Conservation (phyloP, 2,888 invertebrate genomes). For the Scaptomyza cyrtandrae region DNA sequence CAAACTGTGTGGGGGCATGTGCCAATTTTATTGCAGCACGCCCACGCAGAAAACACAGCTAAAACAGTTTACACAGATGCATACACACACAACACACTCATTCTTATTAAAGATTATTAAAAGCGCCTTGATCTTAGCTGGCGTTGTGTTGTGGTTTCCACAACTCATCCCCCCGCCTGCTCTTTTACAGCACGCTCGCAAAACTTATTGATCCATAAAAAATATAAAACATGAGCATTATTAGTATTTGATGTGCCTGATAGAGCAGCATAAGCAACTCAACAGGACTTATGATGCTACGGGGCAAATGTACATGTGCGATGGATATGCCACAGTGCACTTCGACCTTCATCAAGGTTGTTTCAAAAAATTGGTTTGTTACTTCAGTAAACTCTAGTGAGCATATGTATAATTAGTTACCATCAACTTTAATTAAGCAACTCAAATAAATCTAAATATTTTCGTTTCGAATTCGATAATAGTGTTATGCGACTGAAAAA, state of each 20-base stretch:
- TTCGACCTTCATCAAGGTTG: slow-evolving; percentile 73
- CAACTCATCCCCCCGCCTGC: slow-evolving; percentile 6
- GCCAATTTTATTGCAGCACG: slow-evolving; percentile 56
- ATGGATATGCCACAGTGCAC: slow-evolving; percentile 21
- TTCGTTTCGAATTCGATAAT: slow-evolving; percentile 18
- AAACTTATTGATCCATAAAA: slow-evolving; percentile 79
- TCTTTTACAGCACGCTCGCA: slow-evolving; percentile 49
- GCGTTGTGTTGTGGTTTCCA: slow-evolving; percentile 8
- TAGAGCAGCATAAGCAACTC: slow-evolving; percentile 54
- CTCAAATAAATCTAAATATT: slow-evolving; percentile 51
- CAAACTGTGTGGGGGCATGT: slow-evolving; percentile 42
- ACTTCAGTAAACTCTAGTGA: neutral
- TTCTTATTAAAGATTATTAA: slow-evolving; percentile 77
- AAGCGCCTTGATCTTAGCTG: slow-evolving; percentile 73
- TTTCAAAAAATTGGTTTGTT: slow-evolving; percentile 34
- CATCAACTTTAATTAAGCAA: slow-evolving; percentile 52
- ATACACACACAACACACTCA: slow-evolving; percentile 11
- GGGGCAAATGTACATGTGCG: slow-evolving; percentile 46
- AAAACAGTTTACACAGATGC: slow-evolving; percentile 4
- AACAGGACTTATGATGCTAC: slow-evolving; percentile 34
- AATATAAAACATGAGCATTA: slow-evolving; percentile 70
- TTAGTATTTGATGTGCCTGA: slow-evolving; percentile 64
- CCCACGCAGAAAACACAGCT: slow-evolving; percentile 21
- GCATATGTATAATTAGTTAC: slow-evolving; percentile 27
- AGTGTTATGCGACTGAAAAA: too few species aligned